phyloP scores from a whole-genome alignment of 1,140 invertebrate genomes.

The Oryzaephilus surinamensis region DNA sequence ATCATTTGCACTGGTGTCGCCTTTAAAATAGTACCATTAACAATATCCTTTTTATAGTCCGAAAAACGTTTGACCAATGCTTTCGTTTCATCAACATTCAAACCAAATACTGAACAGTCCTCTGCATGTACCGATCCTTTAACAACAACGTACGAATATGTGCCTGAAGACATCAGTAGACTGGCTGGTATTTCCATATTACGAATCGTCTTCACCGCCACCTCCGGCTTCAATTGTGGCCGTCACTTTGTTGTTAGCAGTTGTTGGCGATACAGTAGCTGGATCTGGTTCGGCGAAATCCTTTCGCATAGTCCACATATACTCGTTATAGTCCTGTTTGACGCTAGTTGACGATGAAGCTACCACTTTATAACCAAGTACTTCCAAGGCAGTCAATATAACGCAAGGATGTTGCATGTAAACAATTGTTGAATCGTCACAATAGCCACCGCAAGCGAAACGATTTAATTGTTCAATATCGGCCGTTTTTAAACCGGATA shows the following conservation, averaged over 20 bases:
- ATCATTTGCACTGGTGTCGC: constrained; percentile 52
- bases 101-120: constrained; percentile 63
- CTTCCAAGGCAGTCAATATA: constrained; percentile 73
- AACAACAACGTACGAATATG: constrained; percentile 57
- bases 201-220: not conserved
- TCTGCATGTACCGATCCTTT: constrained; percentile 63
- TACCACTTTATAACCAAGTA: constrained; percentile 75
- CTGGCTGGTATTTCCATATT: constrained; percentile 33
- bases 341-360: constrained; percentile 73
- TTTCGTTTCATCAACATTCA: constrained; percentile 52
- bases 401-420: constrained; percentile 78
- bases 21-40: constrained; percentile 61
- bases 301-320: constrained; percentile 87
- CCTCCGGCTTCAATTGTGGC: constrained; percentile 3
- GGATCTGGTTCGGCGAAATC: constrained; percentile 74
- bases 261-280: constrained; percentile 10
- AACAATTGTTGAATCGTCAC: constrained; percentile 65
- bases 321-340: constrained; percentile 78
- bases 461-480: constrained; percentile 70
- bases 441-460: constrained; percentile 70
- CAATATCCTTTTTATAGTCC: constrained; percentile 44
- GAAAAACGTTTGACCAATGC: constrained; percentile 57
- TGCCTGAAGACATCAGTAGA: constrained; percentile 39
- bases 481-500: constrained; percentile 70
- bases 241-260: not conserved